Evolutionary conservation across 2,113 vertebrate species (phyloP).

Genomic region (Chrysemys picta): DNA sequence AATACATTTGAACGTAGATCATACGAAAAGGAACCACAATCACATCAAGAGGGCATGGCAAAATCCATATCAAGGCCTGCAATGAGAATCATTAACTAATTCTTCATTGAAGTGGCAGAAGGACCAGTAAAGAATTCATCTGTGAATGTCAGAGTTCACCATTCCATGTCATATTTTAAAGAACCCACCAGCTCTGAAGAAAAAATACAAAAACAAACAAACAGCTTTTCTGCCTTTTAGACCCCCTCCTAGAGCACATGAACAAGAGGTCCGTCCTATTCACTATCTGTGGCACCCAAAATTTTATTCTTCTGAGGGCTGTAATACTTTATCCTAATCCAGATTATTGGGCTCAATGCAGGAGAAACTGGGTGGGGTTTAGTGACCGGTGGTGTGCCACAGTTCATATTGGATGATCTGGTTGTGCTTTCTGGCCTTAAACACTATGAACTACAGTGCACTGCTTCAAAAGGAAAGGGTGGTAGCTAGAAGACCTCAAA

Average conservation of each 20-base stretch:
- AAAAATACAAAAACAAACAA: neutral
- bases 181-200: neutral
- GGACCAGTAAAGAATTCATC: neutral
- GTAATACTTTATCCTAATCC: neutral
- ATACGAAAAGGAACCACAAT: neutral
- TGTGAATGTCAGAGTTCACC: neutral
- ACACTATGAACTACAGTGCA: neutral
- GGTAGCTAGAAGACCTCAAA: neutral
- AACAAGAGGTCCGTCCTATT: neutral
- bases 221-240: neutral
- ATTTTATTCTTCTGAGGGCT: neutral
- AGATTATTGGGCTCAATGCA: neutral
- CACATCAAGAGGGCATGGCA: neutral
- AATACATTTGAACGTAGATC: neutral
- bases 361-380: neutral
- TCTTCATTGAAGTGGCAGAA: neutral
- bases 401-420: neutral
- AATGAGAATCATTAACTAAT: neutral
- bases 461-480: neutral
- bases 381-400: neutral
- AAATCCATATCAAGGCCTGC: neutral
- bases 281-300: neutral
- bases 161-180: neutral
- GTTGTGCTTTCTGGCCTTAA: neutral
- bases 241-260: neutral